These are phyloP conservation scores for Lochmaea capreae DNA, from an alignment of 2,888 invertebrate genomes.

Conservation along the genomic window DNA sequence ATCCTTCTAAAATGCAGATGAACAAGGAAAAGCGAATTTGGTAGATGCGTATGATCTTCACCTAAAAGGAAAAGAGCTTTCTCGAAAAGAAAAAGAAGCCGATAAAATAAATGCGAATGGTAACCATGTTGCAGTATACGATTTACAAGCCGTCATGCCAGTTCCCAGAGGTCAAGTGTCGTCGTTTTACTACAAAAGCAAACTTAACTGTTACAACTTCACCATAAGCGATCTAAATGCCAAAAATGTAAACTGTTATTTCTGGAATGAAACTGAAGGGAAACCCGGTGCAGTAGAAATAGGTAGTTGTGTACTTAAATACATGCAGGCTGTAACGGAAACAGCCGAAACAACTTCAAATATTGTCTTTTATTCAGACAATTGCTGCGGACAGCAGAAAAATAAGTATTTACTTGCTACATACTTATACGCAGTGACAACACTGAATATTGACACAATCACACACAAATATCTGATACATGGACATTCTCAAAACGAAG, in stretches of 20 bases:
- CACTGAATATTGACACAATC: neutral
- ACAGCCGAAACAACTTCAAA: slow-evolving; percentile 8
- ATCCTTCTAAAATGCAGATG: too few relatives aligned
- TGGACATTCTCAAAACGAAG: slow-evolving; percentile 23
- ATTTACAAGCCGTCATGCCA: slow-evolving; percentile 25
- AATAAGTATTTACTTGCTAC: slow-evolving; percentile 27
- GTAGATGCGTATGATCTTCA: slow-evolving; percentile 12
- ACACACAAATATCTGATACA: slow-evolving; percentile 18
- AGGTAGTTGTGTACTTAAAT: slow-evolving; percentile 36
- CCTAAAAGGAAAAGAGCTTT: slow-evolving; percentile 29
- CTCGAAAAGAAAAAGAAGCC: slow-evolving; percentile 18
- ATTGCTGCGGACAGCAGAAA: slow-evolving; percentile 36
- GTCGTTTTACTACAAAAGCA: slow-evolving; percentile 51
- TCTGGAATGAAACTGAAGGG: slow-evolving; percentile 54
- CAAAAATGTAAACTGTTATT: slow-evolving; percentile 47
- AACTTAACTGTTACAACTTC: slow-evolving; percentile 47
- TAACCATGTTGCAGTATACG: slow-evolving; percentile 21
- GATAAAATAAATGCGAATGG: slow-evolving; percentile 13
- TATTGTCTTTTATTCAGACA: slow-evolving; percentile 30
- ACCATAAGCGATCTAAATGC: slow-evolving; percentile 48
- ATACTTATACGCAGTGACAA: slow-evolving; percentile 17
- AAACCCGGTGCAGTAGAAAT: slow-evolving; percentile 44
- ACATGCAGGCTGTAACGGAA: slow-evolving; percentile 11
- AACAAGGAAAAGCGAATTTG: too few relatives aligned
- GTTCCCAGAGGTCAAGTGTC: slow-evolving; percentile 28